Conservation (phyloP, 2,888 invertebrate genomes). For the Formica aserva region DNA sequence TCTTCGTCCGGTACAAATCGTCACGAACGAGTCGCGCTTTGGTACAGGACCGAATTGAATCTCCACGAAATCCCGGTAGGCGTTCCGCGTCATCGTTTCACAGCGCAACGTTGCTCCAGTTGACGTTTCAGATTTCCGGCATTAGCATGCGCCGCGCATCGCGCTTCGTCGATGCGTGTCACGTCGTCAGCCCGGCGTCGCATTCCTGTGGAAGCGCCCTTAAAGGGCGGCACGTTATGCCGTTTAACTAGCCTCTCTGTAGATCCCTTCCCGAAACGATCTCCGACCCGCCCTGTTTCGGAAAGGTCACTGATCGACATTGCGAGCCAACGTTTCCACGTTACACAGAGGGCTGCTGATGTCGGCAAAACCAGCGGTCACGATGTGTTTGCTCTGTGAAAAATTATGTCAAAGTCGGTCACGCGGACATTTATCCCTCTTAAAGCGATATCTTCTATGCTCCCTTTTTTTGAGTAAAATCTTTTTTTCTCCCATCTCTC, state of each 20-base stretch:
- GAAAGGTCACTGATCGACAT: slow-evolving; percentile 62
- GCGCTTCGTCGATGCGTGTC: slow-evolving; percentile 81
- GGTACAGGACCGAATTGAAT: slow-evolving; percentile 79
- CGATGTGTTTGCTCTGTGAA: neutral
- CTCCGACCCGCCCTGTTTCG: slow-evolving; percentile 60
- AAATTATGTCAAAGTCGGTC: slow-evolving; percentile 27
- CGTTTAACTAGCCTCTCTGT: slow-evolving; percentile 77
- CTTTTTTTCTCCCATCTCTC: neutral
- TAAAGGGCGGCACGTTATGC: slow-evolving; percentile 79
- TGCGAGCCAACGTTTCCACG: slow-evolving; percentile 36
- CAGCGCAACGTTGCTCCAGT: slow-evolving; percentile 75
- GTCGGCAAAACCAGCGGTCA: neutral
- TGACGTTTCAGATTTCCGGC: slow-evolving; percentile 82
- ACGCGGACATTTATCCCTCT: neutral
- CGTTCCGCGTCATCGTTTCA: slow-evolving; percentile 70
- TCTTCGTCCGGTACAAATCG: slow-evolving; percentile 70
- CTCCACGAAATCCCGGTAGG: slow-evolving; percentile 81
- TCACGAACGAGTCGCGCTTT: slow-evolving; percentile 72
- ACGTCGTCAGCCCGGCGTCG: slow-evolving; percentile 77
- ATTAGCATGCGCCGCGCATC: slow-evolving; percentile 82
- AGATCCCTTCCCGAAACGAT: slow-evolving; percentile 60
- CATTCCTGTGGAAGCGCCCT: slow-evolving; percentile 77
- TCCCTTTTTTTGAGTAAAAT: neutral
- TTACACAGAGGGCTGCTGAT: slow-evolving; percentile 42
- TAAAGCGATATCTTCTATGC: neutral